Percentiles rank a stretch among this genome's conserved stretches.
Conservation (phyloP, 2,888 invertebrate genomes). For the Dusona sp. region DNA sequence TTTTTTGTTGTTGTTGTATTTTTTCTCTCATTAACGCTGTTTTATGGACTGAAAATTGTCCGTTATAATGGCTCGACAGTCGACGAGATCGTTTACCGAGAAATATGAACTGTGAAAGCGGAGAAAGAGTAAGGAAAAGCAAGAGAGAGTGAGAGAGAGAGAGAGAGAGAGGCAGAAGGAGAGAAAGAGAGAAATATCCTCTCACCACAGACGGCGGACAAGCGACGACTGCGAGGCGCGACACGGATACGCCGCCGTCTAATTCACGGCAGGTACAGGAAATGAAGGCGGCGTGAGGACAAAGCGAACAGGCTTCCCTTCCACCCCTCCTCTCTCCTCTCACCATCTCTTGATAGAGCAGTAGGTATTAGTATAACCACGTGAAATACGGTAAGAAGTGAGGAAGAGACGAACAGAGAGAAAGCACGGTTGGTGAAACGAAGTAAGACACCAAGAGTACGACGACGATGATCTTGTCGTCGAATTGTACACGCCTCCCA, state of each 20-base stretch:
- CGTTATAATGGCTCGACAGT: constrained; percentile 41
- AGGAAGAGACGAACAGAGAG: background rate
- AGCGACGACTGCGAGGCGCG: constrained; percentile 20
- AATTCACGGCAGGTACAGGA: constrained; percentile 69
- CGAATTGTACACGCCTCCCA: constrained; percentile 36
- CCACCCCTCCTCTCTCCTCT: background rate
- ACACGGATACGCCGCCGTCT: constrained; percentile 62
- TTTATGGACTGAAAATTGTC: constrained; percentile 38
- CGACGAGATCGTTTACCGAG: constrained; percentile 64
- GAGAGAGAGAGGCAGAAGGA: constrained; percentile 2
- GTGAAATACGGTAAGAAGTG: constrained; percentile 19
- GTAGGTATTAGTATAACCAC: constrained; percentile 21
- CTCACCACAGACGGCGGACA: constrained; percentile 5
- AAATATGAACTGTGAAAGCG: constrained; percentile 47
- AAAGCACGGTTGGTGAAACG: constrained; percentile 14
- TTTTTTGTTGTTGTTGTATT: background rate
- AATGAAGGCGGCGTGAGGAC: constrained; percentile 69
- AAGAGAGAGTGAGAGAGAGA: constrained; percentile 25
- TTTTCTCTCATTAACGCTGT: constrained; percentile 15
- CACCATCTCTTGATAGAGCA: constrained; percentile 31
- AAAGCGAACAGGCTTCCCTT: constrained; percentile 53
- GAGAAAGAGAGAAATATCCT: constrained; percentile 22
- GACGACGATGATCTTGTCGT: constrained; percentile 50
- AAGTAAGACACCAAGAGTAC: constrained; percentile 16
- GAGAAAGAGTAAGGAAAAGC: background rate